These are phyloP conservation scores for Urocyon cinereoargenteus DNA, from an alignment of 2,797 vertebrate species.

Conservation along the genomic window DNA sequence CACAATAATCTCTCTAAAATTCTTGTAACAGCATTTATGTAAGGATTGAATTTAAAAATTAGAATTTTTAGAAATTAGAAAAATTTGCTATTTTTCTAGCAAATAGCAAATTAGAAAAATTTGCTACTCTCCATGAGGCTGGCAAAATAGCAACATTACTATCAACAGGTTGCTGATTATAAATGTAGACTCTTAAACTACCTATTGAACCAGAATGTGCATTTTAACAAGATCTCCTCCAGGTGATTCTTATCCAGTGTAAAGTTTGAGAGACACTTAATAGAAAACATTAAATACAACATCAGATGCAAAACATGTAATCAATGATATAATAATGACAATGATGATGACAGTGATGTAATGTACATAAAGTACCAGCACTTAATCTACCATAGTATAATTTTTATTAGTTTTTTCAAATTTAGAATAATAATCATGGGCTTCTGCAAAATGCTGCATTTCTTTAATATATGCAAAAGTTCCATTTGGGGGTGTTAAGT, in stretches of 20 bases:
- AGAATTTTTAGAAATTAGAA: no score
- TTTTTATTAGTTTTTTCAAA: conserved; percentile 52
- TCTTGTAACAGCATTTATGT: not conserved
- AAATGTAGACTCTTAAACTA: not conserved
- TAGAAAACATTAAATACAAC: not conserved
- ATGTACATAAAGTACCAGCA: not conserved
- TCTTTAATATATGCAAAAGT: conserved; percentile 23
- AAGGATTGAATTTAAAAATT: not conserved
- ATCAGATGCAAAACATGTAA: not conserved
- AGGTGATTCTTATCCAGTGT: not conserved
- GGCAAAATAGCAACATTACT: not conserved
- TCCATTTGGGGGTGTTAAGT: not conserved
- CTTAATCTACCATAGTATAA: not conserved
- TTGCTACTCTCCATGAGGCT: not conserved
- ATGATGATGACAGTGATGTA: not conserved
- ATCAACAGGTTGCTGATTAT: not conserved
- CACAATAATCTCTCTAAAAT: not conserved
- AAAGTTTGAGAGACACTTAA: not conserved
- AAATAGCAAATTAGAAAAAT: no score
- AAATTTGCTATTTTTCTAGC: not conserved
- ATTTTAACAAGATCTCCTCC: not conserved
- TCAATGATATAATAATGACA: not conserved
- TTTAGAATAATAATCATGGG: conserved; percentile 3
- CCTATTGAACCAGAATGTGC: not conserved
- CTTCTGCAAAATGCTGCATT: not conserved